phyloP scores from a whole-genome alignment of 2,888 invertebrate genomes.

The Ephialtes manifestator region DNA sequence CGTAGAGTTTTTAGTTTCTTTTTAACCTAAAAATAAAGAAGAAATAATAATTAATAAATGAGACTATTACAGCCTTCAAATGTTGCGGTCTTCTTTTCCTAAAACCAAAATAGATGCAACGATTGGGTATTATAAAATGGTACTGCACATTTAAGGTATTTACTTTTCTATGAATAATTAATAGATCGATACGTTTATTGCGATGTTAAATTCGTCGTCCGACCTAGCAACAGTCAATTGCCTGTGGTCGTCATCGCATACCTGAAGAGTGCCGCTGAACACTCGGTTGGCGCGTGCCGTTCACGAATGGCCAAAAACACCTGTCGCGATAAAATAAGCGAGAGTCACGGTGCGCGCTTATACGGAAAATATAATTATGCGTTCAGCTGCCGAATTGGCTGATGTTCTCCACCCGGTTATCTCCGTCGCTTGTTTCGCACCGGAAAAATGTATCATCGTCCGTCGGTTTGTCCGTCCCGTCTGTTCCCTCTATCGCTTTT shows the following conservation, averaged over 20 bases:
- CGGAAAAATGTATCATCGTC: constrained; percentile 16
- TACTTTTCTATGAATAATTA: background rate
- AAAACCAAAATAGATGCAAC: too few relatives aligned
- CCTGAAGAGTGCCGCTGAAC: background rate
- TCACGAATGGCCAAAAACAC: constrained; percentile 27
- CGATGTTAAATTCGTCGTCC: background rate
- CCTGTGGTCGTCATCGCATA: background rate
- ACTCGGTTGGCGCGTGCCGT: constrained; percentile 45
- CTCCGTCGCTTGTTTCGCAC: constrained; percentile 3
- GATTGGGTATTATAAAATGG: too few relatives aligned
- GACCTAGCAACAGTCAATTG: background rate
- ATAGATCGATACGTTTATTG: background rate
- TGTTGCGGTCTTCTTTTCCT: too few relatives aligned
- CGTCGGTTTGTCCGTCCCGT: background rate
- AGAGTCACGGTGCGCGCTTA: constrained; percentile 48
- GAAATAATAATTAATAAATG: too few relatives aligned
- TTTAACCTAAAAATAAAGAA: too few relatives aligned
- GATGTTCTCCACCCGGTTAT: background rate
- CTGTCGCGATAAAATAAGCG: constrained; percentile 43
- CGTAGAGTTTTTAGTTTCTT: too few relatives aligned
- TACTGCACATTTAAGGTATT: too few relatives aligned
- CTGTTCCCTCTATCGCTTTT: constrained; percentile 22
- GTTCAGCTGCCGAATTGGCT: constrained; percentile 40
- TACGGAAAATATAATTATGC: constrained; percentile 47
- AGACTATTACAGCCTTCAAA: too few relatives aligned